Percentiles rank a stretch among this genome's conserved stretches.
phyloP scores from a whole-genome alignment of 2,797 vertebrate genomes.

The Chiroxiphia lanceolata region DNA sequence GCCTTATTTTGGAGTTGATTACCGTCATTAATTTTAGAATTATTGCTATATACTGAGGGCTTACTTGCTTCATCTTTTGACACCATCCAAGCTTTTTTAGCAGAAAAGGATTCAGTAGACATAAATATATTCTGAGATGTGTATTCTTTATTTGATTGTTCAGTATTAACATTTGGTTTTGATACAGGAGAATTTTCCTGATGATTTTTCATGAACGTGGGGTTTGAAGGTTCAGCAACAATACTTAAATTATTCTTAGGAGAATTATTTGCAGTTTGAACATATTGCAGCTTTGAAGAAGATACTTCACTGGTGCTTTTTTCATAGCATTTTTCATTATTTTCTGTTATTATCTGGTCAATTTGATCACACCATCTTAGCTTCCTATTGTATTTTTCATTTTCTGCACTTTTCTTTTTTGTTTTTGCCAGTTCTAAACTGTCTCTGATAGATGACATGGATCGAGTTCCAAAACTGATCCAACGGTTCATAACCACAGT shows the following conservation, averaged over 20 bases:
- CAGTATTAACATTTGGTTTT: conserved; percentile 41
- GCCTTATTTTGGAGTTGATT: conserved; percentile 55
- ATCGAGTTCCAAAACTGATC: conserved; percentile 74
- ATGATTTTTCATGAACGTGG: conserved; percentile 66
- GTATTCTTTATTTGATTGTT: conserved; percentile 53
- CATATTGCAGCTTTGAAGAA: conserved; percentile 2
- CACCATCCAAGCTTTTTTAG: conserved; percentile 84
- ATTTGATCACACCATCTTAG: conserved; percentile 89
- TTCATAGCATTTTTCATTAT: background rate
- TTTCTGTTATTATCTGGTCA: conserved; percentile 11
- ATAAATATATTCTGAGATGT: conserved; percentile 51
- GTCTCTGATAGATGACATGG: conserved; percentile 82
- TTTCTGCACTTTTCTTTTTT: conserved; percentile 72
- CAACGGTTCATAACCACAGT: conserved; percentile 55
- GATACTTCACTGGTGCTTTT: background rate
- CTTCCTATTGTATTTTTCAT: conserved; percentile 79
- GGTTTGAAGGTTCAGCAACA: conserved; percentile 24
- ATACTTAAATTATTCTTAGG: conserved; percentile 1
- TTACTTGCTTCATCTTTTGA: conserved; percentile 76
- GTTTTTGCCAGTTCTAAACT: conserved; percentile 85
- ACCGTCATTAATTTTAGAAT: conserved; percentile 69
- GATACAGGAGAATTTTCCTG: conserved; percentile 21
- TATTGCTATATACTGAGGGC: conserved; percentile 16
- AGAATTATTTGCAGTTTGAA: conserved; percentile 15
- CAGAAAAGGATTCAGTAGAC: conserved; percentile 72